Base-by-base conservation (phyloP, 2,113 vertebrate genomes). In the Rhinogobius similis region DNA sequence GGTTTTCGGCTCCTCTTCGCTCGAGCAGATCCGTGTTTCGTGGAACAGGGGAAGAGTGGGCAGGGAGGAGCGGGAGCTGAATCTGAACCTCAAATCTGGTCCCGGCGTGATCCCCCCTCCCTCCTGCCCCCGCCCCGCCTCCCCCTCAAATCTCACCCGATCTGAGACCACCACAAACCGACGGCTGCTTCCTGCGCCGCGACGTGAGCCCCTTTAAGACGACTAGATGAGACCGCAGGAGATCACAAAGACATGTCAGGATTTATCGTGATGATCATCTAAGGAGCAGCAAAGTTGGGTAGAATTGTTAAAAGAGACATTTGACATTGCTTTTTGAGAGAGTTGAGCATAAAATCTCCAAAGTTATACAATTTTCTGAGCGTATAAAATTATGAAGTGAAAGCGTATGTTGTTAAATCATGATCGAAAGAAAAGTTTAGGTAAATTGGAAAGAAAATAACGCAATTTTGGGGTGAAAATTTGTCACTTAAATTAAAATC, bases 21-120 rank as follows among this genome's bases (percentile, higher is more conserved):
- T 64, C 46, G 76, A 90, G 90, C 82, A 8, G 43, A 92, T 93
- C 92, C 90, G 93, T 84, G 91, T 94, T 93, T 94, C 92, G 92
- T 92, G 90, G 92, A 94, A 94, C 84, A 81, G 70, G 62, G 72
- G 89, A 94, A 81, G 70, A 64, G 72, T 88, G 93, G 91, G 92
- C 92, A 92, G 92, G 81, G 87, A 85, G 79, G 73, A 77, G 82
- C 85, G 62, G 23, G 24, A n/a, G n/a, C n/a, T n/a, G n/a, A n/a
- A n/a, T n/a, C n/a, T 1, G 78, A 81, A 89, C 78, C 75, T 89
- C 46, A 93, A 41, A 93, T 92, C 92, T 92, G 88, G 84, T 86
- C 89, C 92, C 90, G 1, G 46, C 10, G 46, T 50, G 46, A 46
- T 46, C 43, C 43, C 43, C 85, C 87, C 87, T 81, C 83, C 62